A percentile compares a stretch with the other conserved stretches of the same genome.
Conservation (phyloP, 2,797 vertebrate species). For the Leptodactylus fallax region DNA sequence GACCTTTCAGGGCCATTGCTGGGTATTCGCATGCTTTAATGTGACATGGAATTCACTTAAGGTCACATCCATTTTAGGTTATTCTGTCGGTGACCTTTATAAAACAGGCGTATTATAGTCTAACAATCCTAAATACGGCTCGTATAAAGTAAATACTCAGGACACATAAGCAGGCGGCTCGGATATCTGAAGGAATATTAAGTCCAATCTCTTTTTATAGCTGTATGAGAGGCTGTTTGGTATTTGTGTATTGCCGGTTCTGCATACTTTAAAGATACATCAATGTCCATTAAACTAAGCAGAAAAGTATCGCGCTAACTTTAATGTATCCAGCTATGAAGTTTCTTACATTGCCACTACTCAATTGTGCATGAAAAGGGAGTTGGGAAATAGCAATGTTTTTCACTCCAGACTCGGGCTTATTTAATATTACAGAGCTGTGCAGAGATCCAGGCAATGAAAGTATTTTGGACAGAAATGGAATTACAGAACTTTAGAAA, state of each 20-base stretch:
- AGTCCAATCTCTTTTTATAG: slow-evolving; percentile 24
- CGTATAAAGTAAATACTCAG: neutral
- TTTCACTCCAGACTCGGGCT: slow-evolving; percentile 24
- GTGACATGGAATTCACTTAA: slow-evolving; percentile 19
- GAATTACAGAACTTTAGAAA: slow-evolving; percentile 8
- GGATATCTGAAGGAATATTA: slow-evolving; percentile 31
- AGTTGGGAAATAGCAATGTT: slow-evolving; percentile 51
- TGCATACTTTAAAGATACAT: slow-evolving; percentile 47
- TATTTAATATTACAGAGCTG: slow-evolving; percentile 41
- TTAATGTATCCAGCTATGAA: slow-evolving; percentile 41
- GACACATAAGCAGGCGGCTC: neutral
- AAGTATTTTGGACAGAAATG: slow-evolving; percentile 25
- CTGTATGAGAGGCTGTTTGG: slow-evolving; percentile 20
- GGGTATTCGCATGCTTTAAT: slow-evolving; percentile 13
- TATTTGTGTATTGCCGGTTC: slow-evolving; percentile 27
- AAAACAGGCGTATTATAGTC: neutral
- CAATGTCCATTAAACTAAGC: slow-evolving; percentile 55
- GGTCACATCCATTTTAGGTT: slow-evolving; percentile 20
- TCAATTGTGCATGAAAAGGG: slow-evolving; percentile 58
- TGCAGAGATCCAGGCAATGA: neutral
- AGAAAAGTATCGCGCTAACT: slow-evolving; percentile 32
- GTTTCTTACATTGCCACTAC: slow-evolving; percentile 34
- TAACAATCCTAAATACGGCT: neutral
- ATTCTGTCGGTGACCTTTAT: slow-evolving; percentile 45
- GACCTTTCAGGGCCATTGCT: neutral